Conservation (phyloP, 2,113 vertebrate genomes). For the Neotoma lepida region DNA sequence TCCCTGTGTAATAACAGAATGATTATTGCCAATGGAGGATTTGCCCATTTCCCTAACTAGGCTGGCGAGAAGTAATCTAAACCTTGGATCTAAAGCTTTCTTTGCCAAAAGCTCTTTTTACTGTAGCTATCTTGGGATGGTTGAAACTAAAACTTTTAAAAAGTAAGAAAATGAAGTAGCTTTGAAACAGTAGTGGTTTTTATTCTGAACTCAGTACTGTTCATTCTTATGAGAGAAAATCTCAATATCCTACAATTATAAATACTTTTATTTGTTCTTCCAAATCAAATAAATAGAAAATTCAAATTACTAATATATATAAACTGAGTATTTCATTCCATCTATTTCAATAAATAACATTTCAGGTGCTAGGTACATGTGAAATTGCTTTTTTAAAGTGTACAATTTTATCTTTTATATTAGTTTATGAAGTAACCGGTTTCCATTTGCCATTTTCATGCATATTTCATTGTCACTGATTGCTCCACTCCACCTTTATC, state of each 20-base stretch:
- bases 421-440: not conserved
- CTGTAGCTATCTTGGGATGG: not conserved
- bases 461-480: not conserved
- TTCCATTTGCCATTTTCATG: not conserved
- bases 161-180: not conserved
- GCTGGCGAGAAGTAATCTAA: conserved; percentile 19
- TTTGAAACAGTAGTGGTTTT: not conserved
- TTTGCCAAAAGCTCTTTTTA: not conserved
- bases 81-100: conserved; percentile 7
- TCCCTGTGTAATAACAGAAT: not conserved
- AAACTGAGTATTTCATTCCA: not conserved
- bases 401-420: not conserved
- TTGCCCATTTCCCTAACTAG: conserved; percentile 38
- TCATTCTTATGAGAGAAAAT: not conserved
- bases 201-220: not conserved
- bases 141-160: not conserved
- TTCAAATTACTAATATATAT: conserved; percentile 20
- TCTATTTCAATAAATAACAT: not conserved
- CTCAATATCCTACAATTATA: not conserved
- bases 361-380: not conserved
- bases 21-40: not conserved
- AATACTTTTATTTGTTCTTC: not conserved
- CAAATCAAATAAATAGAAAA: not conserved
- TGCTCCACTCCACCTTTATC: not conserved
- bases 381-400: not conserved